These are phyloP conservation scores for Onthophagus sagittarius DNA, from an alignment of 2,888 invertebrate genomes.

Conservation along the genomic window DNA sequence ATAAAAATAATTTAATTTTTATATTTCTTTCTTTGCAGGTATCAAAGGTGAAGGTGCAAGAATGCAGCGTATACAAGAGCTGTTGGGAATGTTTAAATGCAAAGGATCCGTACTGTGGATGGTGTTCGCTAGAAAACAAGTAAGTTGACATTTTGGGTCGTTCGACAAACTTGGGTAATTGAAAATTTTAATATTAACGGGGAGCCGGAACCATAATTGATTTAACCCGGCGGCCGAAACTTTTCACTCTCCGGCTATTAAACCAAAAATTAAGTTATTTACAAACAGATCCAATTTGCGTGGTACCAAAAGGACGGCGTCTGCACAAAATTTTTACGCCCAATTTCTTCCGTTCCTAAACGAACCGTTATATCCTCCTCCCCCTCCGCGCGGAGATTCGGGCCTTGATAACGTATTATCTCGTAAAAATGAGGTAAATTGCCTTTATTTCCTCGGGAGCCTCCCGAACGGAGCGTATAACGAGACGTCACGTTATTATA, in stretches of 20 bases:
- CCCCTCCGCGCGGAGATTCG: neutral
- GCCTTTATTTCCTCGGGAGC: neutral
- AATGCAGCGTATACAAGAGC: constrained; percentile 86
- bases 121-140: constrained; percentile 95
- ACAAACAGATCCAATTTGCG: neutral
- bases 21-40: constrained; percentile 48
- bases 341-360: neutral
- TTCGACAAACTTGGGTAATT: constrained; percentile 34
- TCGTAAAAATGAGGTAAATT: neutral
- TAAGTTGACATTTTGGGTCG: constrained; percentile 40
- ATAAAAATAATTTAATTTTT: too few relatives aligned
- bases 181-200: constrained; percentile 38
- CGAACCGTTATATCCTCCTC: neutral
- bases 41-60: constrained; percentile 91
- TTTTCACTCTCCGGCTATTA: neutral
- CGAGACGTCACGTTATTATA: neutral
- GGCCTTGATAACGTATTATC: neutral
- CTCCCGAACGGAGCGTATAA: neutral
- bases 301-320: neutral
- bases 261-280: constrained; percentile 1
- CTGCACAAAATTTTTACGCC: neutral
- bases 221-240: constrained; percentile 20
- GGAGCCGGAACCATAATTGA: constrained; percentile 33
- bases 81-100: constrained; percentile 90
- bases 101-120: constrained; percentile 95